These are phyloP conservation scores for Alaudala cheleensis DNA, from an alignment of 2,113 vertebrate genomes.

Conservation along the genomic window DNA sequence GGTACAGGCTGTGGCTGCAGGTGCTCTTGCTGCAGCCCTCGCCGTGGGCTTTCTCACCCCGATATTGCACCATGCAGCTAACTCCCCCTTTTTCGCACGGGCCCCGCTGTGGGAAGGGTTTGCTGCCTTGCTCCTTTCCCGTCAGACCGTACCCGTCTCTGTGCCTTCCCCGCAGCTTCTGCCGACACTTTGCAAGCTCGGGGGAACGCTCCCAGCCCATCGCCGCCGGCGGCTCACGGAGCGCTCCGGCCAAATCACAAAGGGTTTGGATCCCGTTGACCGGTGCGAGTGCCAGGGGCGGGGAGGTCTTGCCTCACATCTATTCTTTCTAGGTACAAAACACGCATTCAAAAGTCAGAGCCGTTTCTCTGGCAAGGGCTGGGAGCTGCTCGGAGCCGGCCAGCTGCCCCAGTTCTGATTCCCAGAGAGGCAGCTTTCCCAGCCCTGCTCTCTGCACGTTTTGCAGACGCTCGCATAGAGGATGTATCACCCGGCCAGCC, in stretches of 20 bases:
- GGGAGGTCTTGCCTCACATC: constrained; percentile 10
- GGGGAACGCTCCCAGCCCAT: background rate
- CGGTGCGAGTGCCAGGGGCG: background rate
- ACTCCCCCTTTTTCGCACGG: fast-evolving
- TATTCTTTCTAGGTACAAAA: constrained; percentile 63
- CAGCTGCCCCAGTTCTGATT: constrained; percentile 13
- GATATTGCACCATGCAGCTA: background rate
- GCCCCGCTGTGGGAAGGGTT: background rate
- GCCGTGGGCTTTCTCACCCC: background rate
- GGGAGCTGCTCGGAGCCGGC: background rate
- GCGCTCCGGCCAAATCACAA: background rate
- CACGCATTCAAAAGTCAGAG: constrained; percentile 16
- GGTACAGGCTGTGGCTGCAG: fast-evolving
- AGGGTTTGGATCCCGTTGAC: constrained; percentile 22
- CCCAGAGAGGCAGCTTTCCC: background rate
- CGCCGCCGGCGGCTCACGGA: background rate
- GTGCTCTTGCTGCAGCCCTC: background rate
- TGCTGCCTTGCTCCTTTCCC: background rate
- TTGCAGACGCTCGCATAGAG: background rate
- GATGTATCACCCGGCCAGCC: background rate
- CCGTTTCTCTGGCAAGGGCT: constrained; percentile 2
- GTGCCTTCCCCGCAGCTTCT: background rate
- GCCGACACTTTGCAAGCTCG: background rate
- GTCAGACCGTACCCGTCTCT: fast-evolving
- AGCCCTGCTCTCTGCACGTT: background rate